Evolutionary conservation across 2,888 invertebrate genomes (phyloP).

Genomic region (Rugalucina vietnamica): DNA sequence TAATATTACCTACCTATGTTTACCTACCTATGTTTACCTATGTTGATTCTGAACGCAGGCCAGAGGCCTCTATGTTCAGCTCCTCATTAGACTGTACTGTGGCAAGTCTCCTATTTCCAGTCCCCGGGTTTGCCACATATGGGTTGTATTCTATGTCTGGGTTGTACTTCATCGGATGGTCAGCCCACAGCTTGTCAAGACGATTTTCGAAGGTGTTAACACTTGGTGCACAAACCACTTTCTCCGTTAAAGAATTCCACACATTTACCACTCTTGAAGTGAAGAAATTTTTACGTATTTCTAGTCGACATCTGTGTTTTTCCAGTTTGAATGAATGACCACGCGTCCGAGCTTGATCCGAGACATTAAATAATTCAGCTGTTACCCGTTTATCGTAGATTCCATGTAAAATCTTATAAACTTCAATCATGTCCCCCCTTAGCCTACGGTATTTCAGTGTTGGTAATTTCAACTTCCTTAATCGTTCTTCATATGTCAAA

Average conservation of each 20-base stretch:
- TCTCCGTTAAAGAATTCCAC: constrained; percentile 1
- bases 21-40: constrained; percentile 2
- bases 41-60: constrained; percentile 14
- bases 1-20: constrained; percentile 5
- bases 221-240: background rate
- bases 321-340: background rate
- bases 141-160: background rate
- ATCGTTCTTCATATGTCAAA: constrained; percentile 23
- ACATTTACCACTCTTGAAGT: background rate
- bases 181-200: background rate
- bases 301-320: background rate
- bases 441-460: constrained; percentile 19
- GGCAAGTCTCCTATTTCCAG: background rate
- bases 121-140: background rate
- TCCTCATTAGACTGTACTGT: background rate
- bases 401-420: constrained; percentile 8
- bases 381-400: background rate
- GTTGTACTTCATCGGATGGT: constrained; percentile 1
- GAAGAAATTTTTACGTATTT: background rate
- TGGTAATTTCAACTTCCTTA: constrained; percentile 20
- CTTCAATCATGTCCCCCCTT: constrained; percentile 35
- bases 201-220: background rate
- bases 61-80: constrained; percentile 1
- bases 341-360: constrained; percentile 5
- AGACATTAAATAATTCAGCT: background rate